phyloP scores from a whole-genome alignment of 2,888 invertebrate species.

The Tholera decimalis region DNA sequence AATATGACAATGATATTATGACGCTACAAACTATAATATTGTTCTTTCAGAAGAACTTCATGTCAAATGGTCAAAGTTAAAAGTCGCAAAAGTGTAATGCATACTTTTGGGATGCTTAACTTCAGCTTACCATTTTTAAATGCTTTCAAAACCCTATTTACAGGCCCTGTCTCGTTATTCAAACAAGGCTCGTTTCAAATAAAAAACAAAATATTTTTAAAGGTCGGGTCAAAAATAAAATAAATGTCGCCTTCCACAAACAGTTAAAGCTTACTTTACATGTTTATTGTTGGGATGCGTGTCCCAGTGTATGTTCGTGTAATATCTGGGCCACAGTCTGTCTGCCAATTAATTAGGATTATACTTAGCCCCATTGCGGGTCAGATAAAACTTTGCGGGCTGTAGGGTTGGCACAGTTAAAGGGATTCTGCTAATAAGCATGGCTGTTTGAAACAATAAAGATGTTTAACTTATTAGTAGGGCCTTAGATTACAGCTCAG shows the following conservation, averaged over 20 bases:
- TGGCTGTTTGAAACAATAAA: constrained; percentile 19
- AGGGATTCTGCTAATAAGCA: constrained; percentile 25
- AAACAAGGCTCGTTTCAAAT: neutral
- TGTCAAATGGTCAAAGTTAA: too few relatives aligned
- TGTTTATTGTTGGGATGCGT: constrained; percentile 52
- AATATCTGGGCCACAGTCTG: constrained; percentile 80
- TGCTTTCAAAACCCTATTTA: neutral
- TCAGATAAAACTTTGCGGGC: constrained; percentile 85
- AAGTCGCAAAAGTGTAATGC: too few relatives aligned
- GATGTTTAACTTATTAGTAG: constrained; percentile 9
- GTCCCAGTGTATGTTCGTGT: constrained; percentile 72
- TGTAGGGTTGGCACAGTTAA: constrained; percentile 61
- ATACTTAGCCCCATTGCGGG: constrained; percentile 75
- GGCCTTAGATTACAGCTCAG: neutral
- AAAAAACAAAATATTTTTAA: constrained; percentile 3
- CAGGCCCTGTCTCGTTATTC: neutral
- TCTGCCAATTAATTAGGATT: constrained; percentile 89
- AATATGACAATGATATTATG: neutral
- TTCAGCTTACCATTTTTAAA: neutral
- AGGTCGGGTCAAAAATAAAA: constrained; percentile 36
- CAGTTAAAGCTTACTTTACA: constrained; percentile 33
- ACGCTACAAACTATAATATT: too few relatives aligned
- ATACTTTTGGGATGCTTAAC: neutral
- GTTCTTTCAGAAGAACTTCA: too few relatives aligned
- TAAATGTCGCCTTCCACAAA: constrained; percentile 37